These are phyloP conservation scores for Trachymyrmex cornetzi DNA, from an alignment of 1,140 invertebrate species.

Conservation along the genomic window DNA sequence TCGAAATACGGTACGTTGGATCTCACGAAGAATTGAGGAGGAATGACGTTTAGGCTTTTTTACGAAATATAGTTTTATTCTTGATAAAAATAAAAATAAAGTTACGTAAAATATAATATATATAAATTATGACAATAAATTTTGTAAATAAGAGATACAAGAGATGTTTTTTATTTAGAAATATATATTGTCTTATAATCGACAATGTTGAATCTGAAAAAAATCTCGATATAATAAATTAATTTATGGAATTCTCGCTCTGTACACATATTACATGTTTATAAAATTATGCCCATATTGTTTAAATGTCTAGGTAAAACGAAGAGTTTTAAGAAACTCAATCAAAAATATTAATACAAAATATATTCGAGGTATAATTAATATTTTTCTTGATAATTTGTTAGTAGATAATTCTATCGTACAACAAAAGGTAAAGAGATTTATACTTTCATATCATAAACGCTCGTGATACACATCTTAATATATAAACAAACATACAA, in stretches of 20 bases:
- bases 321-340: background rate
- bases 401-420: background rate
- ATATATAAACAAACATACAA: conserved; percentile 38
- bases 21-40: background rate
- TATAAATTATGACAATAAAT: background rate
- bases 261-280: conserved; percentile 12
- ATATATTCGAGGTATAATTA: conserved; percentile 12
- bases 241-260: background rate
- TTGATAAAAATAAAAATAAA: conserved; percentile 38
- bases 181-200: conserved; percentile 36
- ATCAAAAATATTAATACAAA: background rate
- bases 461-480: background rate
- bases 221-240: conserved; percentile 17
- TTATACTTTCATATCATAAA: background rate
- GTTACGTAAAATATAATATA: conserved; percentile 25
- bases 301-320: background rate
- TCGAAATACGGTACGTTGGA: background rate
- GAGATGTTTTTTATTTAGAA: conserved; percentile 36
- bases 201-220: conserved; percentile 9
- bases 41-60: background rate
- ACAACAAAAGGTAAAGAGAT: background rate
- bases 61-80: conserved; percentile 41
- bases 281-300: background rate
- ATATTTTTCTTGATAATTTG: background rate
- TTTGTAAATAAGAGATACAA: too few species aligned